phyloP scores from a whole-genome alignment of 2,888 invertebrate species.

The Drosophila dives region DNA sequence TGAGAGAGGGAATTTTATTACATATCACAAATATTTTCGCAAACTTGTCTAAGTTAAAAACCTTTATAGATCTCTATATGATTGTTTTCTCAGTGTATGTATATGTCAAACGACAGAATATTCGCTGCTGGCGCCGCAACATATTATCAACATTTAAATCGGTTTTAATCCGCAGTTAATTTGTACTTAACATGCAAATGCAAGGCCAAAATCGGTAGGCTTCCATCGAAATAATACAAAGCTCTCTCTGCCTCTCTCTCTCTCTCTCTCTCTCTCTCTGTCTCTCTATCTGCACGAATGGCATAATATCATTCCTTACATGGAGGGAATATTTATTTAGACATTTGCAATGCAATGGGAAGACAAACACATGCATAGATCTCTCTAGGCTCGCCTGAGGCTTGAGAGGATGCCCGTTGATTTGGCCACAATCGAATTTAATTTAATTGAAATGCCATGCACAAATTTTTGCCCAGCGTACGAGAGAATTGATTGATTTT shows the following conservation, averaged over 20 bases:
- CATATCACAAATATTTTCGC: not conserved
- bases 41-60: not conserved
- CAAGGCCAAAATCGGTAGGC: slow-evolving; percentile 6
- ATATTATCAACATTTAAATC: slow-evolving; percentile 70
- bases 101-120: too few relatives aligned
- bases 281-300: not conserved
- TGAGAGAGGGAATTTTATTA: not conserved
- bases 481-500: slow-evolving; percentile 72
- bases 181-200: slow-evolving; percentile 74
- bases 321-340: not conserved
- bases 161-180: slow-evolving; percentile 70
- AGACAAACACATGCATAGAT: slow-evolving; percentile 7
- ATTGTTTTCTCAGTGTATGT: not conserved
- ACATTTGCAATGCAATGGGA: not conserved
- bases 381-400: slow-evolving; percentile 4
- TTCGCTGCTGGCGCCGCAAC: slow-evolving; percentile 47
- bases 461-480: slow-evolving; percentile 57
- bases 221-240: too few relatives aligned
- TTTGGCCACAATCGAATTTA: slow-evolving; percentile 51
- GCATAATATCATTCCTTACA: slow-evolving; percentile 1
- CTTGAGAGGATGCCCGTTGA: slow-evolving; percentile 7
- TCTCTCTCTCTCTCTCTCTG: slow-evolving; percentile 4
- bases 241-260: not conserved
- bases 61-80: not conserved
- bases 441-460: slow-evolving; percentile 76